Evolutionary conservation across 2,888 invertebrate species (phyloP).

Genomic region (Latrodectus elegans): DNA sequence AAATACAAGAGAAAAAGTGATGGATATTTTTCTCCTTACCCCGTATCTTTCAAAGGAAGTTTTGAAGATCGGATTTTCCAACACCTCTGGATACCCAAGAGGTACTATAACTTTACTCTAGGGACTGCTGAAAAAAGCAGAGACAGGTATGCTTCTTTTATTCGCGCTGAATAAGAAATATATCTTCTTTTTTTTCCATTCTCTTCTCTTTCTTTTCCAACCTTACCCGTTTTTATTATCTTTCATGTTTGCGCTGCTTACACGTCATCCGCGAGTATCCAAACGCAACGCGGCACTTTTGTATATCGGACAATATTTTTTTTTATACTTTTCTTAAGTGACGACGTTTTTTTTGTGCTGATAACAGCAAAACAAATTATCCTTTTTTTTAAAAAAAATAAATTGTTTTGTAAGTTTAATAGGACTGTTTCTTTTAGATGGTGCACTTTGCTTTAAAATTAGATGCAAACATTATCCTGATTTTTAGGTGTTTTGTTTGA

Average conservation of each 20-base stretch:
- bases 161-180: neutral
- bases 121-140: neutral
- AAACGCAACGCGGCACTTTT: too few species aligned
- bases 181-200: neutral
- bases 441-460: too few species aligned
- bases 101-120: conserved; percentile 13
- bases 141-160: too few species aligned
- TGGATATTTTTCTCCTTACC: neutral
- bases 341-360: too few species aligned
- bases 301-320: too few species aligned
- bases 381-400: too few species aligned
- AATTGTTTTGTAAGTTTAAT: too few species aligned
- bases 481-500: too few species aligned
- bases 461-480: too few species aligned
- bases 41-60: conserved; percentile 3
- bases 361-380: too few species aligned
- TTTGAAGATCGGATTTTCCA: conserved; percentile 22
- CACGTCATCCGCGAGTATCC: neutral
- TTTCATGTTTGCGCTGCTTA: neutral
- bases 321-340: too few species aligned
- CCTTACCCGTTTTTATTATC: neutral
- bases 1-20: conserved; percentile 18
- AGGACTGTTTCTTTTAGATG: too few species aligned
- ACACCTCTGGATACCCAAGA: conserved; percentile 4
- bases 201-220: neutral